A percentile compares a stretch with the other conserved stretches of the same genome.
Evolutionary conservation across 1,140 invertebrate species (phyloP).

Genomic region (Drosophila fuyamai): DNA sequence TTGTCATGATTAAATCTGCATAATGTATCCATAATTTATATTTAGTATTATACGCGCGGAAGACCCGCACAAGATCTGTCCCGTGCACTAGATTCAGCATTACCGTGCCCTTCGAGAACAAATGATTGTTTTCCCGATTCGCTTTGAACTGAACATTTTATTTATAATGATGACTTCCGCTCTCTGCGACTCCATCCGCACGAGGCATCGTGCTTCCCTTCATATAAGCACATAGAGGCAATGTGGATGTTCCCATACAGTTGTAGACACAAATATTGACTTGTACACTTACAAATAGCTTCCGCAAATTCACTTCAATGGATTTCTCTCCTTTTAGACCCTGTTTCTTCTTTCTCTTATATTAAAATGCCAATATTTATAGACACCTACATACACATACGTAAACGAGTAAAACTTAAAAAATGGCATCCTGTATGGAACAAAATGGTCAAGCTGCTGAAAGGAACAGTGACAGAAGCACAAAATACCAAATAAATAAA

Average conservation of each 20-base stretch:
- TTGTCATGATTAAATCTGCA: background rate
- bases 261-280: conserved; percentile 59
- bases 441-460: too few relatives aligned
- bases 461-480: conserved; percentile 2
- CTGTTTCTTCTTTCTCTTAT: conserved; percentile 14
- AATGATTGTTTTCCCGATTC: conserved; percentile 65
- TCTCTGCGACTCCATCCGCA: conserved; percentile 29
- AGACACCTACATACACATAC: conserved; percentile 9
- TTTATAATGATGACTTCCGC: conserved; percentile 80
- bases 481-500: conserved; percentile 31
- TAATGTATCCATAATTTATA: background rate
- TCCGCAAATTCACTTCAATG: conserved; percentile 67
- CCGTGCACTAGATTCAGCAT: background rate
- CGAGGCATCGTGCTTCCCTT: conserved; percentile 9
- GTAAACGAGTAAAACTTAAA: background rate
- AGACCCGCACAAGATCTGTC: background rate
- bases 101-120: conserved; percentile 37
- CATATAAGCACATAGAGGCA: background rate
- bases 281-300: conserved; percentile 66
- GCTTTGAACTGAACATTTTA: conserved; percentile 70
- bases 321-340: conserved; percentile 17
- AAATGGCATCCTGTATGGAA: conserved; percentile 7
- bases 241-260: conserved; percentile 17
- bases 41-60: background rate
- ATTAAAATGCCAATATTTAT: conserved; percentile 46